phyloP scores from a whole-genome alignment of 2,113 vertebrate species.

The Pogona vitticeps region DNA sequence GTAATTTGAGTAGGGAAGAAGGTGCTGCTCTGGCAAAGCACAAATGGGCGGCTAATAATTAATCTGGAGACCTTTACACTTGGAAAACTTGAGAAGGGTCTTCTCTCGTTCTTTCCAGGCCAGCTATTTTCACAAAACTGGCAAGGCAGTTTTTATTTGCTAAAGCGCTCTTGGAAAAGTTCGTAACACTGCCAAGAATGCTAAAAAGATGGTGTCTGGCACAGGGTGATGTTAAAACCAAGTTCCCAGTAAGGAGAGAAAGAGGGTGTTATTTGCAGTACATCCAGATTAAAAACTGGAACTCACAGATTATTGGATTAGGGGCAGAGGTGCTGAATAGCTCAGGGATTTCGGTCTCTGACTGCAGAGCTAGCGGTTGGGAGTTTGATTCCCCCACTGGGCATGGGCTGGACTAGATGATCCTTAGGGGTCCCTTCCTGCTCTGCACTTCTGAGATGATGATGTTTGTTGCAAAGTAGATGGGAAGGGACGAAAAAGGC shows the following conservation, averaged over 20 bases:
- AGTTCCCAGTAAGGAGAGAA: too few relatives aligned
- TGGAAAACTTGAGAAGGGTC: not conserved
- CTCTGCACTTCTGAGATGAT: too few relatives aligned
- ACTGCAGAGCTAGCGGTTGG: too few relatives aligned
- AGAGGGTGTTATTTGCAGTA: too few relatives aligned
- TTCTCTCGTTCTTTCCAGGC: not conserved
- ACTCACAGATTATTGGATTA: not conserved
- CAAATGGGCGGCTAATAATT: not conserved
- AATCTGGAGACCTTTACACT: not conserved
- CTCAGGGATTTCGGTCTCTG: too few relatives aligned
- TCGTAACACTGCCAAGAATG: too few relatives aligned
- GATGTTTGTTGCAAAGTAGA: too few relatives aligned
- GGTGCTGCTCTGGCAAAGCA: not conserved
- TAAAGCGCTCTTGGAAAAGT: not conserved
- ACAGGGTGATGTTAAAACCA: not conserved
- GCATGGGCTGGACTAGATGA: too few relatives aligned
- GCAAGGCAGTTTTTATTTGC: not conserved
- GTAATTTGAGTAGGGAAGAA: not conserved
- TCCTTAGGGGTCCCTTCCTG: too few relatives aligned
- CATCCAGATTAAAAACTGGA: not conserved
- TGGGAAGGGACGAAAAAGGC: too few relatives aligned
- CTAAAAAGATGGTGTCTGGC: not conserved
- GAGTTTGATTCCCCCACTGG: too few relatives aligned
- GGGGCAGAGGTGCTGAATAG: too few relatives aligned
- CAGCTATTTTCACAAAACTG: not conserved